Evolutionary conservation across 2,888 invertebrate genomes (phyloP).

Genomic region (Parochlus steinenii): DNA sequence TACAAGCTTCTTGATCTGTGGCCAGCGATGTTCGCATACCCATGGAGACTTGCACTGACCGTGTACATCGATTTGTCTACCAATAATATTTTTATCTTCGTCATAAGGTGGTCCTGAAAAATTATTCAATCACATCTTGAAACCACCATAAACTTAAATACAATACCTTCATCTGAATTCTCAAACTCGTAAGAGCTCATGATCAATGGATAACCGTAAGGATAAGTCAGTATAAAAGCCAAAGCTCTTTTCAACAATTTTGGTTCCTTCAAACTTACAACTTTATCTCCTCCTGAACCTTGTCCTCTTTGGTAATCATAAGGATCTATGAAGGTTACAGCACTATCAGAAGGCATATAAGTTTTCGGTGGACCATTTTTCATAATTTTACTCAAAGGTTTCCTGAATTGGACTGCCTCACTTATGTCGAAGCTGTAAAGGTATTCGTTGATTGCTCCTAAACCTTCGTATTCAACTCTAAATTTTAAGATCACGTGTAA

Average conservation of each 20-base stretch:
- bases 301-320: constrained; percentile 63
- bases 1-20: constrained; percentile 56
- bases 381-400: constrained; percentile 35
- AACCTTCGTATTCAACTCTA: constrained; percentile 32
- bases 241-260: constrained; percentile 31
- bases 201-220: constrained; percentile 35
- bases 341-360: constrained; percentile 34
- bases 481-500: constrained; percentile 31
- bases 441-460: constrained; percentile 50
- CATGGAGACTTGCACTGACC: constrained; percentile 32
- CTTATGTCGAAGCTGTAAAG: constrained; percentile 36
- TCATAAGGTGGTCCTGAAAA: constrained; percentile 42
- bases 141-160: no score
- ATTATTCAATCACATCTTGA: no score
- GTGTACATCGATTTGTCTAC: constrained; percentile 41
- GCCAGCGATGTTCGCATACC: constrained; percentile 67
- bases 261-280: constrained; percentile 26
- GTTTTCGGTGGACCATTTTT: constrained; percentile 32
- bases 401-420: constrained; percentile 38
- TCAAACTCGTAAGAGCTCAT: constrained; percentile 37
- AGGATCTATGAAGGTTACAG: constrained; percentile 63
- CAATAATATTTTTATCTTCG: constrained; percentile 29
- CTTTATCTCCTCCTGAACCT: no score
- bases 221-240: constrained; percentile 41
- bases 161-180: constrained; percentile 23